Evolutionary conservation across 2,888 invertebrate genomes (phyloP).

Genomic region (Tetragonula carbonaria): DNA sequence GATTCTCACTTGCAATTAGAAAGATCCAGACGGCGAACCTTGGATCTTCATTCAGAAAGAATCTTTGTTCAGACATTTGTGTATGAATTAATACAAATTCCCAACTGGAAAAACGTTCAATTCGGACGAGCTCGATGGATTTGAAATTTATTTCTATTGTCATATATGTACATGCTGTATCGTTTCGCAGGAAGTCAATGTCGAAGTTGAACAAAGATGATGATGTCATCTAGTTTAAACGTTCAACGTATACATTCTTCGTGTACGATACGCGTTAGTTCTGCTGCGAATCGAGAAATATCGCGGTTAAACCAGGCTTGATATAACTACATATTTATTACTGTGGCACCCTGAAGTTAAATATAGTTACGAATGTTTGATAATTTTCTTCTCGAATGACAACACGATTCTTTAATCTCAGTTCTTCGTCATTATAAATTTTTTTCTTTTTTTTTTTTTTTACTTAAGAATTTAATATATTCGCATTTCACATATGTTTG

Average conservation of each 20-base stretch:
- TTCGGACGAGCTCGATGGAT: background rate
- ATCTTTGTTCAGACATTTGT: background rate
- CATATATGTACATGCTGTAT: background rate
- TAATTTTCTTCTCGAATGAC: background rate
- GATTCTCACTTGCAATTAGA: background rate
- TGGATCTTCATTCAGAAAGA: conserved; percentile 5
- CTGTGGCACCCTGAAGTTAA: too few species aligned
- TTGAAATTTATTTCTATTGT: background rate
- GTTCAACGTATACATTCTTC: conserved; percentile 16
- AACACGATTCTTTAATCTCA: too few species aligned
- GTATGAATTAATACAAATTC: background rate
- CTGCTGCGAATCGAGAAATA: background rate
- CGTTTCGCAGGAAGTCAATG: conserved; percentile 27
- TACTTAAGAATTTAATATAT: too few species aligned
- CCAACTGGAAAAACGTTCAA: background rate
- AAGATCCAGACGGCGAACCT: background rate
- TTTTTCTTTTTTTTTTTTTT: too few species aligned
- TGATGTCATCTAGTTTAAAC: conserved; percentile 51
- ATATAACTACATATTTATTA: background rate
- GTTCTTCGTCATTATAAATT: too few species aligned
- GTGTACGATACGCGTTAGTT: background rate
- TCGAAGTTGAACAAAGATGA: conserved; percentile 18
- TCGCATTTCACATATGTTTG: too few species aligned
- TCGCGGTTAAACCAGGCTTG: background rate
- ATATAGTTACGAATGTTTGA: background rate